Conservation (phyloP, 2,113 vertebrate species). For the Colistium nudipinnis region DNA sequence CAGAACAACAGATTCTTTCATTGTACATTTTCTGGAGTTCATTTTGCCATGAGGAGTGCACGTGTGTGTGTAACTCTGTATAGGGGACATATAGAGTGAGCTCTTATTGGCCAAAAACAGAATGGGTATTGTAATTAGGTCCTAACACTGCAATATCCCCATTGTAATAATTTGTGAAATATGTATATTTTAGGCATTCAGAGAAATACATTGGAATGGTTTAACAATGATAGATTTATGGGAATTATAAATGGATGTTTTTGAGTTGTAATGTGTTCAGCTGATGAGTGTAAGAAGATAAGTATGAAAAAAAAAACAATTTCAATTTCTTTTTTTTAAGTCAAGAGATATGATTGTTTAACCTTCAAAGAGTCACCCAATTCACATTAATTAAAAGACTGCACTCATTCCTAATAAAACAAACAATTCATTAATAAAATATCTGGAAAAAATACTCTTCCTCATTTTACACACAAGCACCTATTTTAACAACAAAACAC, state of each 20-base stretch:
- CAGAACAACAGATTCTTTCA: slow-evolving; percentile 45
- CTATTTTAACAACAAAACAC: slow-evolving; percentile 47
- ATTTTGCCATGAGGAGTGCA: slow-evolving; percentile 54
- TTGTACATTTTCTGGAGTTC: slow-evolving; percentile 59
- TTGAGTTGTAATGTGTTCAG: slow-evolving; percentile 47
- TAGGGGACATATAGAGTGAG: slow-evolving; percentile 32
- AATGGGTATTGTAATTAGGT: slow-evolving; percentile 64
- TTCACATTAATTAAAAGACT: slow-evolving; percentile 62
- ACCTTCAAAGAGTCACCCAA: slow-evolving; percentile 56
- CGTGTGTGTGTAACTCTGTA: slow-evolving; percentile 32
- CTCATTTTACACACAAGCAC: slow-evolving; percentile 60
- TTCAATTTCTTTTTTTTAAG: slow-evolving; percentile 41
- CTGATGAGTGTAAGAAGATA: slow-evolving; percentile 34
- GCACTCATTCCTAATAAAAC: slow-evolving; percentile 76
- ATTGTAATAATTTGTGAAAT: slow-evolving; percentile 82
- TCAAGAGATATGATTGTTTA: slow-evolving; percentile 65
- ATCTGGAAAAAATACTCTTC: slow-evolving; percentile 75
- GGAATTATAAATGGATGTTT: slow-evolving; percentile 53
- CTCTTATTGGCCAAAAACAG: slow-evolving; percentile 62
- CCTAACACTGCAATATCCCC: slow-evolving; percentile 75
- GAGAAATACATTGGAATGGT: slow-evolving; percentile 81
- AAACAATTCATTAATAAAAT: slow-evolving; percentile 69
- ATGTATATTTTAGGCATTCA: slow-evolving; percentile 83
- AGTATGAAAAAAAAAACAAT: slow-evolving; percentile 49
- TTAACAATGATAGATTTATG: slow-evolving; percentile 69